A percentile compares a stretch with the other conserved stretches of the same genome.
Conservation (phyloP, 2,797 vertebrate genomes). For the Dromococcyx pavoninus region DNA sequence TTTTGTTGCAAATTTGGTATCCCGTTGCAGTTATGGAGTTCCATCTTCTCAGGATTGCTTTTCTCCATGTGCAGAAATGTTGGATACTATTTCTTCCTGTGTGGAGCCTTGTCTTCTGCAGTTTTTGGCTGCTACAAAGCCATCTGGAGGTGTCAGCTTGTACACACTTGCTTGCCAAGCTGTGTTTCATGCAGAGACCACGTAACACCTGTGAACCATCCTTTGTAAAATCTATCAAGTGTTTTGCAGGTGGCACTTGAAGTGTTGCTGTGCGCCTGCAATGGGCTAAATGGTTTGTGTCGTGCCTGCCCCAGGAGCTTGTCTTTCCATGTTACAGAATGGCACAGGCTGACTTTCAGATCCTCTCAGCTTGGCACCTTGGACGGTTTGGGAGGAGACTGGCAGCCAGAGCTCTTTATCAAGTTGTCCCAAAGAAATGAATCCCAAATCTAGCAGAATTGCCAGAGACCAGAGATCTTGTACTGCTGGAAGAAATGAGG, state of each 20-base stretch:
- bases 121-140: background rate
- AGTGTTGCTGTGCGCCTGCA: background rate
- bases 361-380: background rate
- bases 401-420: background rate
- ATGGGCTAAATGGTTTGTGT: background rate
- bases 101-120: background rate
- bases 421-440: background rate
- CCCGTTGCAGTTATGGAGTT: background rate
- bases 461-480: background rate
- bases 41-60: too few species aligned
- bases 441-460: background rate
- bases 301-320: background rate
- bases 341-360: accelerated
- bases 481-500: background rate
- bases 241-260: background rate
- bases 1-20: background rate
- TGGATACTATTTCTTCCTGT: background rate
- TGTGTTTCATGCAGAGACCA: background rate
- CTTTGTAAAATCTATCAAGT: background rate
- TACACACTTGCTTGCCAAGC: background rate
- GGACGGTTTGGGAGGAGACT: background rate
- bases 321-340: background rate
- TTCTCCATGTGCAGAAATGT: accelerated
- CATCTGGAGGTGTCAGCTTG: slow-evolving; percentile 8
- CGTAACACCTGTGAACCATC: background rate